Evolutionary conservation across 92 coral and sea anemone genomes (phyloP).

Genomic region (Montipora capitata): DNA sequence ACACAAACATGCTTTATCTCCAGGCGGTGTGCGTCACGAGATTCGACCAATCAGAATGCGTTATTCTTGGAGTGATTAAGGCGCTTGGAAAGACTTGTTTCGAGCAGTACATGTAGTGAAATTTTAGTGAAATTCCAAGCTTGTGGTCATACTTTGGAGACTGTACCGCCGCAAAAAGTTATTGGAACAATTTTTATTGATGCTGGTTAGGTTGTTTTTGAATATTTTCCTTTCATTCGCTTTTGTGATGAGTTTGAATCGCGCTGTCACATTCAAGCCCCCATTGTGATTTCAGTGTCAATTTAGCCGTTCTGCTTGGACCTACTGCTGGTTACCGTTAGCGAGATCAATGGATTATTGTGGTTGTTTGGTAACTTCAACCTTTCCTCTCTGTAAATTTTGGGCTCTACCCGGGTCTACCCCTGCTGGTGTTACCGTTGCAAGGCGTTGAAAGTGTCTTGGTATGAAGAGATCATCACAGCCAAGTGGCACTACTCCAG

Average conservation of each 20-base stretch:
- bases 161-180: background rate
- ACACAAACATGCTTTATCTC: too few relatives aligned
- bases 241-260: background rate
- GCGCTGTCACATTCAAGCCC: background rate
- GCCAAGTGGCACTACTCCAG: too few relatives aligned
- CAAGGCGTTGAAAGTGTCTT: too few relatives aligned
- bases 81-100: conserved; percentile 9
- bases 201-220: background rate
- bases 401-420: background rate
- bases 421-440: too few relatives aligned
- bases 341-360: too few relatives aligned
- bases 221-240: background rate
- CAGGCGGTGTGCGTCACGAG: conserved; percentile 11
- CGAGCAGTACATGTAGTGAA: background rate
- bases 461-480: too few relatives aligned
- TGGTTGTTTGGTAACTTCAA: background rate
- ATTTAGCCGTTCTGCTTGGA: too few relatives aligned
- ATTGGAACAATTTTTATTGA: background rate
- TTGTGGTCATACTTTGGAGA: background rate
- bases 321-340: too few relatives aligned
- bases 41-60: background rate
- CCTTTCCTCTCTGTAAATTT: background rate
- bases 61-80: background rate
- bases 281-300: too few relatives aligned
- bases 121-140: background rate